Evolutionary conservation across 2,113 vertebrate species (phyloP).

Genomic region (Pseudonaja textilis): DNA sequence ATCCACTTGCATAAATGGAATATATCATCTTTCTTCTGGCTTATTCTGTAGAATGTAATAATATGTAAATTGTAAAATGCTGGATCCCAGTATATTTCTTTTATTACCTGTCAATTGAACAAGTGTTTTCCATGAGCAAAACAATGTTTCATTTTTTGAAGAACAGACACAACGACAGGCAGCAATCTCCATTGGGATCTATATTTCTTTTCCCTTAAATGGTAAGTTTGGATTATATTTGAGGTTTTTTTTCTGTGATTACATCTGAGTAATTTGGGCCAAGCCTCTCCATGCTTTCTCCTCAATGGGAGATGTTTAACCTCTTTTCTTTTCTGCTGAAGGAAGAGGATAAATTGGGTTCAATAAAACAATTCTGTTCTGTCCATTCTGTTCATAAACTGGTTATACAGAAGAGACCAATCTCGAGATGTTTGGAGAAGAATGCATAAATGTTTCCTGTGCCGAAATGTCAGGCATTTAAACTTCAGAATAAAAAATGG

Average conservation of each 20-base stretch:
- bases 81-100: not conserved
- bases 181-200: not conserved
- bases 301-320: not conserved
- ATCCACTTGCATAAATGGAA: not conserved
- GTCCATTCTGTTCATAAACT: slow-evolving; percentile 10
- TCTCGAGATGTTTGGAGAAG: not conserved
- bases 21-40: not conserved
- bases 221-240: not conserved
- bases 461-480: not conserved
- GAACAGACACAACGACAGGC: not conserved
- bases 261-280: not conserved
- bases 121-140: not conserved
- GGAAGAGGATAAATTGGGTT: not conserved
- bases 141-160: not conserved
- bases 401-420: not conserved
- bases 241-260: not conserved
- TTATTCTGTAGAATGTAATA: not conserved
- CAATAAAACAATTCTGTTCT: slow-evolving; percentile 5
- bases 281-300: not conserved
- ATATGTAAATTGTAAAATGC: not conserved
- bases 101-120: not conserved
- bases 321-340: not conserved
- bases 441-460: not conserved
- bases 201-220: not conserved
- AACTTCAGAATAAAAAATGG: not conserved